These are phyloP conservation scores for Agriopis leucophaearia DNA, from an alignment of 2,888 invertebrate species.

Conservation along the genomic window DNA sequence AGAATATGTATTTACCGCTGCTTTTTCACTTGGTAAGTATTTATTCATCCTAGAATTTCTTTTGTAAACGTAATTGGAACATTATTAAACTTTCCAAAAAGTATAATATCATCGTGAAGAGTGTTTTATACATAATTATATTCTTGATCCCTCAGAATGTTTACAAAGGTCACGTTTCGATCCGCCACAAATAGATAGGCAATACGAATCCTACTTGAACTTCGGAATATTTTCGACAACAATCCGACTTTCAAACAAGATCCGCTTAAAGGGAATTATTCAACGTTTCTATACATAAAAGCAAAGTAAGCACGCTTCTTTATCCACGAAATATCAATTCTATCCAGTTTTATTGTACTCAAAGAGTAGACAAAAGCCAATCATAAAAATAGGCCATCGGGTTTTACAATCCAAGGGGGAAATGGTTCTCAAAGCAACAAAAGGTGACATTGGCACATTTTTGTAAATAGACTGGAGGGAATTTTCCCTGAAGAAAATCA, in stretches of 20 bases:
- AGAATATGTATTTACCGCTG: background rate
- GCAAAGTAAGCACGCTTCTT: conserved; percentile 10
- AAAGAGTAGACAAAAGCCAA: conserved; percentile 40
- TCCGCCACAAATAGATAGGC: conserved; percentile 20
- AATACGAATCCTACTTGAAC: conserved; percentile 12
- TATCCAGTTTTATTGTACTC: conserved; percentile 28
- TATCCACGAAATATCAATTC: conserved; percentile 30
- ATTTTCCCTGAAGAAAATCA: conserved; percentile 20
- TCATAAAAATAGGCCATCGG: conserved; percentile 38
- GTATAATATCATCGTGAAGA: background rate
- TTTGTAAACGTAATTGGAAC: background rate
- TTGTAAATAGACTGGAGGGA: conserved; percentile 23
- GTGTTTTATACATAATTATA: conserved; percentile 1
- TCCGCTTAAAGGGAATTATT: conserved; percentile 34
- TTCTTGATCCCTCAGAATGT: conserved; percentile 5
- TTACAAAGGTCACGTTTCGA: conserved; percentile 13
- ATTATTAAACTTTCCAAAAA: conserved; percentile 3
- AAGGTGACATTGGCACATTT: conserved; percentile 37
- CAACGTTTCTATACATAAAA: conserved; percentile 11
- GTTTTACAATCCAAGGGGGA: conserved; percentile 34
- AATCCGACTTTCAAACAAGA: conserved; percentile 27
- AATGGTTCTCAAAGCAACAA: conserved; percentile 37
- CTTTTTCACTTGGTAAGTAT: no score
- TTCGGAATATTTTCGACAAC: conserved; percentile 25
- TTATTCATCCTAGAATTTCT: background rate